These are phyloP conservation scores for Linnaemya vulpina DNA, from an alignment of 2,888 invertebrate genomes.

Conservation along the genomic window DNA sequence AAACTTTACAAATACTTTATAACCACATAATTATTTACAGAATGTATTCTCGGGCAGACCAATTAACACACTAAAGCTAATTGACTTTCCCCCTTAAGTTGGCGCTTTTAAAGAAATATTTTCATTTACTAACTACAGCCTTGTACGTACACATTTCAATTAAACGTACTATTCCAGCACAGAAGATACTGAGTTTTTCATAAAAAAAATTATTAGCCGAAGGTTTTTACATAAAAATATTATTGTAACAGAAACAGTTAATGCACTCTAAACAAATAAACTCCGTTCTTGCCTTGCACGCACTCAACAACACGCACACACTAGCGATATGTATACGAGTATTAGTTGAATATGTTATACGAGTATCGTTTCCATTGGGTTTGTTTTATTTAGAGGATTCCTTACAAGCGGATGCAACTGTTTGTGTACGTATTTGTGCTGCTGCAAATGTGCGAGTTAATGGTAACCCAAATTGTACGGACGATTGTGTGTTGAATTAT, in stretches of 20 bases:
- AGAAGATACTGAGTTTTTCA: too few species aligned
- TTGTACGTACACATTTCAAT: too few species aligned
- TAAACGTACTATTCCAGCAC: too few species aligned
- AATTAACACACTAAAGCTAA: not conserved
- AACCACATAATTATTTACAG: not conserved
- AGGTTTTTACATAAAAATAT: not conserved
- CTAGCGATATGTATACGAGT: not conserved
- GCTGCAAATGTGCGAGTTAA: not conserved
- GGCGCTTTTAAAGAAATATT: too few species aligned
- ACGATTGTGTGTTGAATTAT: not conserved
- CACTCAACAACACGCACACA: not conserved
- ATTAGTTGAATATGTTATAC: not conserved
- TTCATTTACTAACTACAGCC: too few species aligned
- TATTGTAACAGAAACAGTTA: not conserved
- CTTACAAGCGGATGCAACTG: constrained; percentile 5
- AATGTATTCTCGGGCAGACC: not conserved
- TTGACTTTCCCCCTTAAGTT: not conserved
- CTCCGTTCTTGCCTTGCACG: too few species aligned
- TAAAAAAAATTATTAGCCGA: too few species aligned
- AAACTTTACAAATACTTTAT: not conserved
- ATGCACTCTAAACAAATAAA: not conserved
- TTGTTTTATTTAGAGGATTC: constrained; percentile 9
- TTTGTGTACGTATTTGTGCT: not conserved
- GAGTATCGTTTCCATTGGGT: not conserved
- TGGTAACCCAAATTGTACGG: not conserved